Conservation (phyloP, 2,797 vertebrate species). For the Onychomys torridus region DNA sequence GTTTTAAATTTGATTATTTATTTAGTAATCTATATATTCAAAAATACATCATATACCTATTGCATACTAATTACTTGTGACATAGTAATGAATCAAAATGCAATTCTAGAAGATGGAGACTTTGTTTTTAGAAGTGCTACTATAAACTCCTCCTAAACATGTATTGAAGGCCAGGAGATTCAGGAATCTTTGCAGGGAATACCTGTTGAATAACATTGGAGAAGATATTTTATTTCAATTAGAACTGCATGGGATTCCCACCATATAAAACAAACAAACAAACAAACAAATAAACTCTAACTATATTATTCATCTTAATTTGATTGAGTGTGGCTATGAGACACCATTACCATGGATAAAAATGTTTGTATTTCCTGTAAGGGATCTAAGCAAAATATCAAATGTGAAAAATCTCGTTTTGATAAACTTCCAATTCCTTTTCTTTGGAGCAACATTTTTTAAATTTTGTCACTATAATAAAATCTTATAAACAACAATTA, state of each 20-base stretch:
- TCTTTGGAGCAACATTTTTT: neutral
- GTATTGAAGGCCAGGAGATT: neutral
- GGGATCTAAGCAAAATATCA: neutral
- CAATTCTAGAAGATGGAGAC: neutral
- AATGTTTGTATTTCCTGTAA: neutral
- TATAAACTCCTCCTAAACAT: neutral
- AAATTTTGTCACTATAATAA: neutral
- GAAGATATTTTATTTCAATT: neutral
- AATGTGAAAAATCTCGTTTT: neutral
- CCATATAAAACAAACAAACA: neutral
- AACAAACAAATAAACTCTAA: neutral
- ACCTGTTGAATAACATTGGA: neutral
- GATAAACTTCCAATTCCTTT: neutral
- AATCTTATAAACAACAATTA: neutral
- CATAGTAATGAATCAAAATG: neutral
- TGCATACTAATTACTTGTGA: neutral
- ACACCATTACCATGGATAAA: neutral
- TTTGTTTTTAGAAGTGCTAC: neutral
- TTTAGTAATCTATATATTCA: neutral
- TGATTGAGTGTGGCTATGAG: neutral
- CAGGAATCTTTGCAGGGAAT: neutral
- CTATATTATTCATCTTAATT: accelerated
- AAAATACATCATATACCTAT: neutral
- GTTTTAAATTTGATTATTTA: neutral
- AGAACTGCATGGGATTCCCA: neutral